Conservation (phyloP, 2,113 vertebrate genomes). For the Pimephales promelas region DNA sequence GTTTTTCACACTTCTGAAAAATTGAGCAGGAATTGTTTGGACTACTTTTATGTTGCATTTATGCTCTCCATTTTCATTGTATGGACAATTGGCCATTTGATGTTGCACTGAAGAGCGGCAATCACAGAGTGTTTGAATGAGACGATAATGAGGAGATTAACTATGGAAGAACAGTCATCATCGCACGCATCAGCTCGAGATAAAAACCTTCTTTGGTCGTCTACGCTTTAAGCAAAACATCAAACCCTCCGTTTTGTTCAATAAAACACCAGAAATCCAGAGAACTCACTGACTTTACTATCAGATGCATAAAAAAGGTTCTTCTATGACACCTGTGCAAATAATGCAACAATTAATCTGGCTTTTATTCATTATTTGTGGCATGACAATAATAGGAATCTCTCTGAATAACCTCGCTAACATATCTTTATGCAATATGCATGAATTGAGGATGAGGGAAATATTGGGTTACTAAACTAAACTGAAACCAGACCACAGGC, state of each 20-base stretch:
- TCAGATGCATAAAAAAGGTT: neutral
- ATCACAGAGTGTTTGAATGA: neutral
- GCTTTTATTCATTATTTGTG: neutral
- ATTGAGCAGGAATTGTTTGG: too few relatives aligned
- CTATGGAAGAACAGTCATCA: neutral
- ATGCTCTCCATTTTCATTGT: neutral
- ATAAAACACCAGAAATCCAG: neutral
- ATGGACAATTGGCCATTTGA: neutral
- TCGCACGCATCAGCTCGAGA: neutral
- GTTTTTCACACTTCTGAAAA: neutral
- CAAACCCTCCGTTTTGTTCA: neutral
- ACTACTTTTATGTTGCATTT: neutral
- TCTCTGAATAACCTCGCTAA: neutral
- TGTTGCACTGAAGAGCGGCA: neutral
- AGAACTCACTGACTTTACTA: neutral
- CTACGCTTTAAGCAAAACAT: neutral
- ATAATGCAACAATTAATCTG: constrained; percentile 10
- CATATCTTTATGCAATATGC: neutral
- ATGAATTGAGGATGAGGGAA: constrained; percentile 13
- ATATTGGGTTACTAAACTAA: constrained; percentile 18
- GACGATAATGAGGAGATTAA: neutral
- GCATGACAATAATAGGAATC: neutral
- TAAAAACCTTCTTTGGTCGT: neutral
- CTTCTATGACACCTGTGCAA: neutral
- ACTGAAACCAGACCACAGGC: constrained; percentile 20